Base-by-base conservation (phyloP, 2,797 vertebrate species). In the Gymnopithys bicolor region DNA sequence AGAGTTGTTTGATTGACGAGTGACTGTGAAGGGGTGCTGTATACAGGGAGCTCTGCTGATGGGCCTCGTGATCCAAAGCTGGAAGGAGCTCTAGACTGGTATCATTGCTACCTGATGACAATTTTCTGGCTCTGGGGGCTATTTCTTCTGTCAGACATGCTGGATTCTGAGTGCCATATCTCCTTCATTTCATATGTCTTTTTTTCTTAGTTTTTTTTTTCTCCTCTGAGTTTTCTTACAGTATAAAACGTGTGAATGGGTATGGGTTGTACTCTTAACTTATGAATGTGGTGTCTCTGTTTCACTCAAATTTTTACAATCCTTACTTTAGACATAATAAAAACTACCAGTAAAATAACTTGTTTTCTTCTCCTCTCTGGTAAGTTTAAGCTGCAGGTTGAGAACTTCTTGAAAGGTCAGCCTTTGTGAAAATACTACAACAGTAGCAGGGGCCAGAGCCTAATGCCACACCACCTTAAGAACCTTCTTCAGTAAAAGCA, bases 81-180 rank as follows among this genome's bases (percentile, higher is more conserved):
- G 95, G 95, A 97, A 96, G 71, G 95, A 96, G 74, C 78, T 94
- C 80, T 93, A 94, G 77, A 66, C 93, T 94, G 95, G 2, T 95
- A 95, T 86, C 95, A 82, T 60, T 91, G 91, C 93, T 89, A 94
- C 94, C 93, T 86, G 95, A 97, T 96, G 95, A 96, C 96, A 97
- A 97, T 95, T 97, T 96, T 82, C 94, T 96, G 94, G 94, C 96
- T 97, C 94, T 84, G 52, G 67, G 84, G 92, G 85, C 45, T 93
- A 95, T 89, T 94, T 88, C 94, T 96, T 93, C 93, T 96, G 91
- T 96, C 95, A 95, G 91, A 96, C 91, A 96, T 84, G 84, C 94
- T 84, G 87, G 68, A 95, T 87, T 87, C 60, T 92, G 53, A 90
- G 67, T 93, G 93, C 80, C 77, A 93, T 92, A 79, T 77, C 93